Base-by-base conservation (phyloP, 2,888 invertebrate species). In the Tipula unca region DNA sequence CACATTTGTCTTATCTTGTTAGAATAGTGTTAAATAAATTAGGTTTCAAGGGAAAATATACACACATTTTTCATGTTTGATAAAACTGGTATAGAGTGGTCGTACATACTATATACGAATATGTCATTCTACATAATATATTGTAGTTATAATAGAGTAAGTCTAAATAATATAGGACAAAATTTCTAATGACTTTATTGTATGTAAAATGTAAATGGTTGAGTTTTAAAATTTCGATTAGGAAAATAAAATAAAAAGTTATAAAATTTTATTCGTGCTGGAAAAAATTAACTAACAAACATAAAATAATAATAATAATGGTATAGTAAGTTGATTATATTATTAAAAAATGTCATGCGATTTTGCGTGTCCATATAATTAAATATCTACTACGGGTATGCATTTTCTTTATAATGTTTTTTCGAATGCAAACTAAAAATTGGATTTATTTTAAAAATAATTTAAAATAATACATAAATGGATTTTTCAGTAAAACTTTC, bases 281-380 rank as follows among this genome's bases (percentile, higher is more conserved):
- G 25, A 69, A 69, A 69, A 69, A n/a, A 69, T 25, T n/a, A 69
- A 69, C 69, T 69, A 69, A 69, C 69, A 69, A 69, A 25, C 69
- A 69, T 69, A 69, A 69, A 69, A 69, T 69, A 69, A 69, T 69
- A 54, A 54, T 25, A 69, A 3, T 20, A 17, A 17, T 17, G 0
- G 2, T 6, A 1, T 54, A 69, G 25, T 69, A 25, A 25, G 25
- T 69, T 25, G 10, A 69, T 69, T 69, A 25, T 25, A 69, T 25
- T 69, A 69, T 69, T 69, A n/a, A 69, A 69, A 69, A 69, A 25
- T 69, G 69, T 69, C 69, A 69, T 69, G 69, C 69, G 69, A 69
- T 69, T 69, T 69, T 69, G 69, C 69, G 69, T 69, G 69, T 69
- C 69, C 25, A 69, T 25, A 25, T 69, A 69, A 69, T 69, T 69